phyloP scores from a whole-genome alignment of 2,113 vertebrate genomes.

The Colistium nudipinnis region DNA sequence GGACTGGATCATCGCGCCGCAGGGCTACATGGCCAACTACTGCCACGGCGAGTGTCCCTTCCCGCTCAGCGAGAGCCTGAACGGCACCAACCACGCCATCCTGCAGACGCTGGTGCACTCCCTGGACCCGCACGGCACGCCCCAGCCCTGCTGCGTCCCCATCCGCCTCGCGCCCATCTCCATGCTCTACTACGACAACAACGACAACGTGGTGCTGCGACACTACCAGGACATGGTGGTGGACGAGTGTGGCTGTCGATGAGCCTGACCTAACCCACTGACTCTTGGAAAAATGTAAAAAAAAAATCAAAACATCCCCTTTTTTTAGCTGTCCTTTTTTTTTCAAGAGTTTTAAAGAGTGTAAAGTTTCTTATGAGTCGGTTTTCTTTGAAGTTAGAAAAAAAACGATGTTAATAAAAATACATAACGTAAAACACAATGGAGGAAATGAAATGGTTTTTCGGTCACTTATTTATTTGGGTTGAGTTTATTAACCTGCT shows the following conservation, averaged over 20 bases:
- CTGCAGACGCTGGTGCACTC: constrained; percentile 93
- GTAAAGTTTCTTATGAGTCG: too few relatives aligned
- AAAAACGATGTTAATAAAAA: too few relatives aligned
- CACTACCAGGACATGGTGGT: constrained; percentile 98
- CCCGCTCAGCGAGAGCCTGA: constrained; percentile 86
- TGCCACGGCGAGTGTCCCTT: constrained; percentile 92
- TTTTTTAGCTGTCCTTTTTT: too few relatives aligned
- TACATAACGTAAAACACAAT: too few relatives aligned
- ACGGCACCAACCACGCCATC: constrained; percentile 94
- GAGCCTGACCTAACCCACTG: constrained; percentile 36
- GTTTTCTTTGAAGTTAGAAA: too few relatives aligned
- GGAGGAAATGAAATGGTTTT: too few relatives aligned
- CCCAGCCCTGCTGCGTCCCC: constrained; percentile 93
- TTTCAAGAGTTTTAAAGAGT: too few relatives aligned
- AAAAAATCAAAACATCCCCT: too few relatives aligned
- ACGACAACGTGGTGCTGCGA: constrained; percentile 93
- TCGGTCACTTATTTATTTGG: too few relatives aligned
- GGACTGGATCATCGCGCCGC: constrained; percentile 95
- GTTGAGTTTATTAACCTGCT: too few relatives aligned
- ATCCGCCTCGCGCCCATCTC: constrained; percentile 92
- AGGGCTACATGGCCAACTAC: constrained; percentile 94
- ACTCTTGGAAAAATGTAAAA: neutral
- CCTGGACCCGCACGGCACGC: constrained; percentile 81
- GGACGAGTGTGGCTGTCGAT: constrained; percentile 94
- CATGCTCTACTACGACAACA: constrained; percentile 95